phyloP scores from a whole-genome alignment of 2,797 vertebrate genomes.

The Phrynocephalus forsythii region DNA sequence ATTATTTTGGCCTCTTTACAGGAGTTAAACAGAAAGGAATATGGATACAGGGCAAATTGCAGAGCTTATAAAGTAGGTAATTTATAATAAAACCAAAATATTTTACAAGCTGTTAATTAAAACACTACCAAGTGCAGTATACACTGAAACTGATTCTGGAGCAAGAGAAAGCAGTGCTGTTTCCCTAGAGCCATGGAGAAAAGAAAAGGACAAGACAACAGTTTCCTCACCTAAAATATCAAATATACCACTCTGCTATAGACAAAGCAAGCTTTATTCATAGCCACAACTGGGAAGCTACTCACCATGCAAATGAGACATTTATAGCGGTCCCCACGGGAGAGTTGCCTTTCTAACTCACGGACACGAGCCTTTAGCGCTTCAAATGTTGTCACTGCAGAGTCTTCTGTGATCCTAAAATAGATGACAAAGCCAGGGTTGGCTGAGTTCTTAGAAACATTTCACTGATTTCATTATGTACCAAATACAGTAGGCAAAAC shows the following conservation, averaged over 20 bases:
- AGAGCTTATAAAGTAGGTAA: neutral
- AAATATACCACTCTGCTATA: constrained; percentile 32
- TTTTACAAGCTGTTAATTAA: neutral
- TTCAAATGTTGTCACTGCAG: constrained; percentile 96
- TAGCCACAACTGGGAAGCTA: constrained; percentile 67
- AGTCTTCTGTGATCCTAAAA: constrained; percentile 96
- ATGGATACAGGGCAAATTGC: neutral
- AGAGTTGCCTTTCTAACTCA: constrained; percentile 98
- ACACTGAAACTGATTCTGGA: constrained; percentile 12
- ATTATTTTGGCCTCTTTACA: neutral
- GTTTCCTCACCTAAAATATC: constrained; percentile 1
- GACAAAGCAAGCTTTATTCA: constrained; percentile 64
- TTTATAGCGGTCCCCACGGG: constrained; percentile 98
- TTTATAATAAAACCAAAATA: neutral
- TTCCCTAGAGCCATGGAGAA: constrained; percentile 15
- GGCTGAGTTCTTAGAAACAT: constrained; percentile 39
- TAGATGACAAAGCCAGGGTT: constrained; percentile 62
- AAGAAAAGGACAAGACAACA: neutral
- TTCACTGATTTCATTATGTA: constrained; percentile 38
- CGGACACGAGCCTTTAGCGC: constrained; percentile 98
- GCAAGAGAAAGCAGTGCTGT: neutral
- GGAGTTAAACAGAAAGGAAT: neutral
- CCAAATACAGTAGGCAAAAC: constrained; percentile 17
- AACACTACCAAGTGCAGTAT: accelerated
- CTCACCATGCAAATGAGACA: constrained; percentile 99